Evolutionary conservation across 2,113 vertebrate genomes (phyloP), one percentile per base, ranked within the genome.

Genomic region (Protomyctophum bolini): DNA sequence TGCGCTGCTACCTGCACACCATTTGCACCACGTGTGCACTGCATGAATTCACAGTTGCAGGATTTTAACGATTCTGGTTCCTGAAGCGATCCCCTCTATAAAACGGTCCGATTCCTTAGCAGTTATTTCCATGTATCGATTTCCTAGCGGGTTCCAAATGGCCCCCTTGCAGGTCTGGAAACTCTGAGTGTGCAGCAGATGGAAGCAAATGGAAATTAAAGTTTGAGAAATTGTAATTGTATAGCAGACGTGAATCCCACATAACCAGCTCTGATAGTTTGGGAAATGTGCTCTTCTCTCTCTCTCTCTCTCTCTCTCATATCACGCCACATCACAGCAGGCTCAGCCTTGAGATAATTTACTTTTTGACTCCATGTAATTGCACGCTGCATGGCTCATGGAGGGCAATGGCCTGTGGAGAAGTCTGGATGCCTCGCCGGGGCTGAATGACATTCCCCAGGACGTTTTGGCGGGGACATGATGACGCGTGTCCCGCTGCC

Each of bases 221-320:
- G 21, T 21, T 21, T 21, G 21, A 21, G 21, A 21, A 21, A 21
- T 21, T 21, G 21, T 21, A 21, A 21, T 21, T 21, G 21, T 21
- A 21, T 21, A 21, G 21, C 21, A 21, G 21, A 2, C 21, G 21
- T 21, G 21, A 21, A 21, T 21, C 21, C 21, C 21, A 21, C 21
- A 21, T 21, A 21, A 21, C 21, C 21, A 21, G 21, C 2, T 21
- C 21, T 21, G 21, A 21, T 21, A 21, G 21, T 21, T 21, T 21
- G 21, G 21, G 21, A 21, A 21, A 21, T 21, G 21, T 21, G 21
- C 21, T 21, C 21, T 21, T 54, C 47, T 73, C 56, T 72, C 59
- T 7, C 9, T n/a, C 15, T 45, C 59, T 47, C 3, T 8, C 47
- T 41, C 70, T 49, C 2, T 75, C 72, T 57, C 56, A 73, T 72